These are phyloP conservation scores for Anniella stebbinsi DNA, from an alignment of 2,797 vertebrate genomes.

Conservation along the genomic window DNA sequence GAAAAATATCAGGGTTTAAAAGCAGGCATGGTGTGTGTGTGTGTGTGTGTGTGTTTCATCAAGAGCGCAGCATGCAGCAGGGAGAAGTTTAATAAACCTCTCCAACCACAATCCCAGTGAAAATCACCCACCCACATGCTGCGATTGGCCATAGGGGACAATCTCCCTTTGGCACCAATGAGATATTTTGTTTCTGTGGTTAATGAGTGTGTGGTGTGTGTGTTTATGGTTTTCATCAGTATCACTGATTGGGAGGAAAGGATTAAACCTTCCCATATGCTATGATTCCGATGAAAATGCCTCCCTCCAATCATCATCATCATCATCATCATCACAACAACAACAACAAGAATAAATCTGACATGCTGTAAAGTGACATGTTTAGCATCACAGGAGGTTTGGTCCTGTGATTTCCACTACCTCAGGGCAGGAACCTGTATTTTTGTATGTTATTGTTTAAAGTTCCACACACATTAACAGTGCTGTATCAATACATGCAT, in stretches of 20 bases:
- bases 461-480: background rate
- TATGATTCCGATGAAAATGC: too few relatives aligned
- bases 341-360: background rate
- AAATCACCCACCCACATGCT: background rate
- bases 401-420: background rate
- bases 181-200: background rate
- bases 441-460: background rate
- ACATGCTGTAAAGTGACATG: background rate
- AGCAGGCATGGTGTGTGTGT: background rate
- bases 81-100: background rate
- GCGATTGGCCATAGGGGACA: background rate
- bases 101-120: background rate
- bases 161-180: background rate
- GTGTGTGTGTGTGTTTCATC: background rate
- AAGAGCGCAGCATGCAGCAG: too few relatives aligned
- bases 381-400: background rate
- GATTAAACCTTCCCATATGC: too few relatives aligned
- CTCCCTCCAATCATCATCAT: too few relatives aligned
- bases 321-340: too few relatives aligned
- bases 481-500: background rate
- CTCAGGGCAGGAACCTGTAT: background rate
- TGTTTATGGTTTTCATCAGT: too few relatives aligned
- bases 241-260: too few relatives aligned
- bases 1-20: background rate
- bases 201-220: background rate